Evolutionary conservation across 2,888 invertebrate genomes (phyloP).

Genomic region (Drosophila sordidula): DNA sequence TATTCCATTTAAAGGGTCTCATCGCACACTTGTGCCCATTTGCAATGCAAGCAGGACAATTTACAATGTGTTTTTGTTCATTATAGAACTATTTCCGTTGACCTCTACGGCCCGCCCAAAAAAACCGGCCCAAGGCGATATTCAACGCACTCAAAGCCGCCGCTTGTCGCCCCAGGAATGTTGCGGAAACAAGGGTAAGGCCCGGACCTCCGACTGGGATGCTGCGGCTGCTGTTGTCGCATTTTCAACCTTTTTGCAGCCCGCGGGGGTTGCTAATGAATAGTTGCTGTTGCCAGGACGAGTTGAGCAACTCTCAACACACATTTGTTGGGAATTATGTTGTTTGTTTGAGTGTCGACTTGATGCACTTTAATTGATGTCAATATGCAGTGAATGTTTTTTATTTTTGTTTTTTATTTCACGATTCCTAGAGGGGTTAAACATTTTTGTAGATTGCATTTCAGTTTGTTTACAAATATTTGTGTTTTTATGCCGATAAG

Average conservation of each 20-base stretch:
- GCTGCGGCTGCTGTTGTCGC: conserved; percentile 62
- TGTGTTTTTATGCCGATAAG: conserved; percentile 56
- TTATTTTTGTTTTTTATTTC: conserved; percentile 3
- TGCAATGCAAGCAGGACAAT: conserved; percentile 73
- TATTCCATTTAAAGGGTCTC: conserved; percentile 17
- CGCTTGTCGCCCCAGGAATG: conserved; percentile 70
- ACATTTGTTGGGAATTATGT: conserved; percentile 81
- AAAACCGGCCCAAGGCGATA: conserved; percentile 58
- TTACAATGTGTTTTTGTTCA: conserved; percentile 81
- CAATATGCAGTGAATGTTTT: conserved; percentile 73
- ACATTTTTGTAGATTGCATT: conserved; percentile 57
- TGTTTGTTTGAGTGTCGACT: conserved; percentile 81
- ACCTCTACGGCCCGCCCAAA: conserved; percentile 64
- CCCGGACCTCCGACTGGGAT: conserved; percentile 58
- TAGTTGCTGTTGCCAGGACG: conserved; percentile 60
- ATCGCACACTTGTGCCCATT: conserved; percentile 70
- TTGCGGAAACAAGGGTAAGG: conserved; percentile 64
- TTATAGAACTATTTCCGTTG: conserved; percentile 76
- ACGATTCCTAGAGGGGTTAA: conserved; percentile 15
- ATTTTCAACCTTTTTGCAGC: conserved; percentile 59
- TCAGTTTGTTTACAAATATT: conserved; percentile 77
- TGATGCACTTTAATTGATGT: conserved; percentile 83
- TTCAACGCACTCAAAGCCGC: conserved; percentile 63
- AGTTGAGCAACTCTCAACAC: conserved; percentile 62
- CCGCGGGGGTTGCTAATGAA: conserved; percentile 72